phyloP scores from a whole-genome alignment of 2,113 vertebrate genomes.

The Alosa alosa region DNA sequence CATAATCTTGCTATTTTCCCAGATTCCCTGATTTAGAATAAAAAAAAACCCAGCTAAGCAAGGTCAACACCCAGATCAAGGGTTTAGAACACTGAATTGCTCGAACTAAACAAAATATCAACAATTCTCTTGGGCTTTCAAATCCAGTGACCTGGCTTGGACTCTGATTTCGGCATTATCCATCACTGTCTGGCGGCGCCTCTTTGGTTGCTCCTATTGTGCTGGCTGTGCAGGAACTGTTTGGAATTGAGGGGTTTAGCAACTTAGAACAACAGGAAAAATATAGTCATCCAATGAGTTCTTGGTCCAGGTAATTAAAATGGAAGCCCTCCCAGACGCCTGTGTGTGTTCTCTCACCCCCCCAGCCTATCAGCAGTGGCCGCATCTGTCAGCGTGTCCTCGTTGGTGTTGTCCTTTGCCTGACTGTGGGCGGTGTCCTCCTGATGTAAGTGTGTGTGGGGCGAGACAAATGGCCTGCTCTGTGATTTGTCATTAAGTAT shows the following conservation, averaged over 20 bases:
- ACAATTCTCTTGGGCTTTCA: background rate
- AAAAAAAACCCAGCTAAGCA: too few species aligned
- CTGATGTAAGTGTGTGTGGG: background rate
- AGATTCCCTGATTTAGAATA: too few species aligned
- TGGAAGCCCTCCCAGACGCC: background rate
- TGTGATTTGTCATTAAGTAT: constrained; percentile 26
- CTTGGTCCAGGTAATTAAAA: background rate
- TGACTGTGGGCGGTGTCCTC: background rate
- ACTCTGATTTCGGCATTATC: background rate
- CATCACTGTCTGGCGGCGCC: background rate
- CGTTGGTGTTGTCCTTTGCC: background rate
- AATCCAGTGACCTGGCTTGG: background rate
- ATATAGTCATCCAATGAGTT: background rate
- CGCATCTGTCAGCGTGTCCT: background rate
- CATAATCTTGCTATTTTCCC: too few species aligned
- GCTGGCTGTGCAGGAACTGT: background rate
- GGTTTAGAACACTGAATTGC: background rate
- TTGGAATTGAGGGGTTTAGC: background rate
- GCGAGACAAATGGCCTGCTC: background rate
- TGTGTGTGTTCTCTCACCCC: background rate
- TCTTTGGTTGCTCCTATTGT: constrained; percentile 1
- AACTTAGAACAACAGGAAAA: background rate
- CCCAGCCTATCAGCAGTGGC: background rate
- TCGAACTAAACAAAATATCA: background rate
- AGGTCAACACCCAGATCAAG: background rate